phyloP scores from a whole-genome alignment of 2,797 vertebrate species.

The Botia kubotai region DNA sequence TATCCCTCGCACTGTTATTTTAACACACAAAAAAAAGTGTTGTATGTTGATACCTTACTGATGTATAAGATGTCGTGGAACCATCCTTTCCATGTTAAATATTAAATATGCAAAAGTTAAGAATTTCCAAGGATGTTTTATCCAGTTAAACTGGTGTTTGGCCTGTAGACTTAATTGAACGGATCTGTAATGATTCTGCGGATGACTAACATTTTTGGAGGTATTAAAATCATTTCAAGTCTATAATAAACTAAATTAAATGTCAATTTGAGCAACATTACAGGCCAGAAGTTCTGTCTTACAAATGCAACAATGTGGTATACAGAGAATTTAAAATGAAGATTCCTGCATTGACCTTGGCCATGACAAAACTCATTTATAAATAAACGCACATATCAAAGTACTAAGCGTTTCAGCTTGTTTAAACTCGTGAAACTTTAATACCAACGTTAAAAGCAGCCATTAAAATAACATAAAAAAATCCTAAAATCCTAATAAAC shows the following conservation, averaged over 20 bases:
- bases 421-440: not conserved
- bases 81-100: constrained; percentile 55
- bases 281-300: constrained; percentile 11
- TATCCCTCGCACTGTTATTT: constrained; percentile 59
- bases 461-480: too few species aligned
- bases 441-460: not conserved
- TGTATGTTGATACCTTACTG: constrained; percentile 60
- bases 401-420: constrained; percentile 6
- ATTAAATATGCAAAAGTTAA: constrained; percentile 51
- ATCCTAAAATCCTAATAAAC: not conserved
- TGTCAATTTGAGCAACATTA: constrained; percentile 20
- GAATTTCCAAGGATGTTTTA: constrained; percentile 44
- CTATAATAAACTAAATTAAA: constrained; percentile 6
- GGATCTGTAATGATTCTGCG: constrained; percentile 6
- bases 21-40: constrained; percentile 47
- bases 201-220: not conserved
- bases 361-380: constrained; percentile 54
- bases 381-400: constrained; percentile 57
- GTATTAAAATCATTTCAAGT: not conserved
- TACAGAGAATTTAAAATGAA: constrained; percentile 34
- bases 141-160: constrained; percentile 29
- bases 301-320: constrained; percentile 6
- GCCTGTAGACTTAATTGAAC: constrained; percentile 15
- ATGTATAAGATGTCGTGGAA: constrained; percentile 53
- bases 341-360: constrained; percentile 56